These are phyloP conservation scores for Tineola bisselliella DNA, from an alignment of 2,888 invertebrate genomes.

Conservation along the genomic window DNA sequence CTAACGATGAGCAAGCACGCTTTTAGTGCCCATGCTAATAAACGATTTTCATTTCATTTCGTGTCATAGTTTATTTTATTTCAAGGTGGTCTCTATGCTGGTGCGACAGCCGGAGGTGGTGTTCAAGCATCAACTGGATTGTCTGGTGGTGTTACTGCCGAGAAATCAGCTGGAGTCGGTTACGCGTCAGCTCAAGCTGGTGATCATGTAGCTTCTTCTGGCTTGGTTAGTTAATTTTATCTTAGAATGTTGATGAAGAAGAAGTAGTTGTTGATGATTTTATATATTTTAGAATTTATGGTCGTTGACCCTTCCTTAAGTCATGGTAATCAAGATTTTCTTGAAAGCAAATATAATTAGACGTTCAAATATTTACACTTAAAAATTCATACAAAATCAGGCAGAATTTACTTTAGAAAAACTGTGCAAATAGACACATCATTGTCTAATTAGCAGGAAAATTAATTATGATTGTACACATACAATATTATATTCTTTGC, in stretches of 20 bases:
- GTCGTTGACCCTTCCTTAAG: too few relatives aligned
- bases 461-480: too few relatives aligned
- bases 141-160: constrained; percentile 50
- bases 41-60: too few relatives aligned
- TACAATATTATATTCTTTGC: background rate
- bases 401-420: background rate
- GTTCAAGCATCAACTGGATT: constrained; percentile 61
- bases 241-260: background rate
- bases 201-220: constrained; percentile 33
- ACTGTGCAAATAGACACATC: background rate
- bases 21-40: too few relatives aligned
- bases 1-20: too few relatives aligned
- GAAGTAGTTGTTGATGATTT: too few relatives aligned
- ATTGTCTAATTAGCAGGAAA: too few relatives aligned
- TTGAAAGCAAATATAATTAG: background rate
- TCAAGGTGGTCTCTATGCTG: constrained; percentile 68
- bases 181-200: constrained; percentile 51
- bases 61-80: too few relatives aligned
- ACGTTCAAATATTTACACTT: background rate
- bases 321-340: background rate
- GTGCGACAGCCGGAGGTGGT: constrained; percentile 68
- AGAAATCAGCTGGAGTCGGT: constrained; percentile 43
- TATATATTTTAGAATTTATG: too few relatives aligned
- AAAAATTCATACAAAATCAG: background rate
- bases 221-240: constrained; percentile 33